These are phyloP conservation scores for Hirundichthys speculiger DNA, from an alignment of 2,113 vertebrate species.

Conservation along the genomic window DNA sequence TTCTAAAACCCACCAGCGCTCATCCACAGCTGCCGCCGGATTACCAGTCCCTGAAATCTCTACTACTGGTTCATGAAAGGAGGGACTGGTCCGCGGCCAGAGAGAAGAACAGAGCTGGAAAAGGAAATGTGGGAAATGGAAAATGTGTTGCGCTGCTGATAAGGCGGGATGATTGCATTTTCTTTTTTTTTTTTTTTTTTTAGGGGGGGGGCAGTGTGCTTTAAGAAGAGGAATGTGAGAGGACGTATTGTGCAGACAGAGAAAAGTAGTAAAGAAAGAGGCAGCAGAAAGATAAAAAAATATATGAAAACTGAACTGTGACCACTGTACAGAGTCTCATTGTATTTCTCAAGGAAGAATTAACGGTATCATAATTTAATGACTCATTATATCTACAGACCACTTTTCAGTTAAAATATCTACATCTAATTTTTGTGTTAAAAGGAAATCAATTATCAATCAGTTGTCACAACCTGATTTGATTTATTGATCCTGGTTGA, in stretches of 20 bases:
- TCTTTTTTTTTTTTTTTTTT: conserved; percentile 28
- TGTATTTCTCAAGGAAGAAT: too few relatives aligned
- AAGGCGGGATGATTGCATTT: conserved; percentile 15
- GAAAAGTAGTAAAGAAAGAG: background rate
- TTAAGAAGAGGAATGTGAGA: conserved; percentile 4
- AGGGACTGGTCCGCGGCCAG: background rate
- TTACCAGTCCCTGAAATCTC: background rate
- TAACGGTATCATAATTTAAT: background rate
- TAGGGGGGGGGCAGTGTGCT: background rate
- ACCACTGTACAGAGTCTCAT: too few relatives aligned
- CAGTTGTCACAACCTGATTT: too few relatives aligned
- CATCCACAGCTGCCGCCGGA: background rate
- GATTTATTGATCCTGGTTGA: too few relatives aligned
- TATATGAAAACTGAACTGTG: background rate
- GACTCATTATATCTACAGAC: background rate
- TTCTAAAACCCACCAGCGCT: background rate
- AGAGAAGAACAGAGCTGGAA: conserved; percentile 5
- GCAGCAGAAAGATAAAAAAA: background rate
- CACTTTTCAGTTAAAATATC: background rate
- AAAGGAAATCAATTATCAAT: background rate
- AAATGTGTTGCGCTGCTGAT: conserved; percentile 10
- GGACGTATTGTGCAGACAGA: background rate
- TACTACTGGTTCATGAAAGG: background rate
- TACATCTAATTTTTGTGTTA: background rate
- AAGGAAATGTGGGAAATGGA: background rate